A percentile compares a stretch with the other conserved stretches of the same genome.
Conservation (phyloP, 2,888 invertebrate species). For the Chirona hameri region DNA sequence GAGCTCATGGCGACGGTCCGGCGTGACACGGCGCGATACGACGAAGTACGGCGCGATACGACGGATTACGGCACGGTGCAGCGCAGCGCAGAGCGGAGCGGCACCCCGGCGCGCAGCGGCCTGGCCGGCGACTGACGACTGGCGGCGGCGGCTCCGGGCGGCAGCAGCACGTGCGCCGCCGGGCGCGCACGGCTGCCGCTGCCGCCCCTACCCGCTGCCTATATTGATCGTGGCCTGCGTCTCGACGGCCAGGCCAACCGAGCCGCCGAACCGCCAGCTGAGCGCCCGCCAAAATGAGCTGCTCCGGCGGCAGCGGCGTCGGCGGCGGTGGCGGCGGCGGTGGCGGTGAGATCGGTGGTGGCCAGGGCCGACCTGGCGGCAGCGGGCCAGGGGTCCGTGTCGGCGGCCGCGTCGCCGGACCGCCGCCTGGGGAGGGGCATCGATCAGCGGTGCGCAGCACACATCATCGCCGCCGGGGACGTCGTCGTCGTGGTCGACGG, state of each 20-base stretch:
- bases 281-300: not conserved
- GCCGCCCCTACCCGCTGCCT: not conserved
- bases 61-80: no score
- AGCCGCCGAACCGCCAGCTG: not conserved
- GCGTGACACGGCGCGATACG: no score
- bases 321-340: not conserved
- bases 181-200: not conserved
- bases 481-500: no score
- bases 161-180: not conserved
- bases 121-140: not conserved
- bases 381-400: no score
- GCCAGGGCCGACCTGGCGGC: not conserved
- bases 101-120: constrained; percentile 22
- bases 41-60: no score
- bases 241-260: not conserved
- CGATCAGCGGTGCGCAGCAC: no score
- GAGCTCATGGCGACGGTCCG: constrained; percentile 31
- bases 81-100: no score
- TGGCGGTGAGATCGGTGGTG: no score
- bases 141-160: not conserved
- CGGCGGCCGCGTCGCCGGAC: no score
- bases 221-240: constrained; percentile 1
- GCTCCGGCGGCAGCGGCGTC: no score
- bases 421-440: no score
- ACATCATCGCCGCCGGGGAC: no score